Percentiles rank a stretch among this genome's conserved stretches.
Evolutionary conservation across 2,113 vertebrate species (phyloP).

Genomic region (Dicaeum eximium): DNA sequence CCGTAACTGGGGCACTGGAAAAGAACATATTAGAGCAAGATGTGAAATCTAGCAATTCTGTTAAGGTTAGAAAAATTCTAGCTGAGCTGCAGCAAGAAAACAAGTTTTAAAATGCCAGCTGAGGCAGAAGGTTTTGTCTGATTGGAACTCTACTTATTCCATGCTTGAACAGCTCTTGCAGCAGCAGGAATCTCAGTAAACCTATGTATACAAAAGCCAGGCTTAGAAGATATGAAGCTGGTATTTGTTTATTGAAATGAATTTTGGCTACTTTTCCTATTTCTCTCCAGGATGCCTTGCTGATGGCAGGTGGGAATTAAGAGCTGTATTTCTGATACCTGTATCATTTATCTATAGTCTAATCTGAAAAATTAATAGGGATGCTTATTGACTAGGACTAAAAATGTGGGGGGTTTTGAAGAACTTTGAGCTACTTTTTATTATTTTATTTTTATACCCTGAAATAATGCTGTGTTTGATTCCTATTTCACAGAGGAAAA

Average conservation of each 20-base stretch:
- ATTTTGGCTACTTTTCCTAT: slow-evolving; percentile 61
- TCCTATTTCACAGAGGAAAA: slow-evolving; percentile 36
- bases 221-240: slow-evolving; percentile 67
- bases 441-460: slow-evolving; percentile 44
- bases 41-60: slow-evolving; percentile 45
- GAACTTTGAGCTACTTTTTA: not conserved
- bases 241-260: slow-evolving; percentile 69
- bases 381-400: not conserved
- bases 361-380: slow-evolving; percentile 46
- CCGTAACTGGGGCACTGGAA: not conserved
- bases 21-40: slow-evolving; percentile 21
- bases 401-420: not conserved
- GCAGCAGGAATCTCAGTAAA: slow-evolving; percentile 57
- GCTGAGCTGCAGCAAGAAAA: slow-evolving; percentile 68
- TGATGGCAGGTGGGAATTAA: slow-evolving; percentile 54
- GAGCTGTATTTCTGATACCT: slow-evolving; percentile 38
- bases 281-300: slow-evolving; percentile 54
- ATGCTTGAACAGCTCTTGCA: slow-evolving; percentile 65
- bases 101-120: slow-evolving; percentile 74
- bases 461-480: slow-evolving; percentile 53
- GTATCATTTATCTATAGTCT: not conserved
- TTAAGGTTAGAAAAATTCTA: slow-evolving; percentile 65
- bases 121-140: slow-evolving; percentile 74
- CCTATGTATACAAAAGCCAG: slow-evolving; percentile 58
- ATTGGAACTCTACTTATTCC: slow-evolving; percentile 69